Evolutionary conservation across 2,113 vertebrate genomes (phyloP).

Genomic region (Hystrix cristata): DNA sequence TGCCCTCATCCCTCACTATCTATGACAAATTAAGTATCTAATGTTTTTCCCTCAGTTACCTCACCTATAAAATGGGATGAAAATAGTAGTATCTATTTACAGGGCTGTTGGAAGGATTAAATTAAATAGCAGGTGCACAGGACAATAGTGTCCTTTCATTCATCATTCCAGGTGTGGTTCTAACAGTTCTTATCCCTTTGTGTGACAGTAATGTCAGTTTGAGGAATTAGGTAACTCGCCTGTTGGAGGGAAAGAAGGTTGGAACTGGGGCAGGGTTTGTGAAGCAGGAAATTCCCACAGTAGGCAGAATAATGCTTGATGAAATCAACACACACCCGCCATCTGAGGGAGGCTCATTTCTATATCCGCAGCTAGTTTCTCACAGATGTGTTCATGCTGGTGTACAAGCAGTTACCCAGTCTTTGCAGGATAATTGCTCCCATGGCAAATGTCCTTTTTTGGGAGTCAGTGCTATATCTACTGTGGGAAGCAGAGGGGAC

Average conservation of each 20-base stretch:
- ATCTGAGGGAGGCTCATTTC: accelerated
- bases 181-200: neutral
- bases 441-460: accelerated
- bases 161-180: neutral
- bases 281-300: neutral
- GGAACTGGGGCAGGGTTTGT: too few species aligned
- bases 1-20: accelerated
- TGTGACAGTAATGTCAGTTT: neutral
- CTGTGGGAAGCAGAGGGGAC: neutral
- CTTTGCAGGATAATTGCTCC: neutral
- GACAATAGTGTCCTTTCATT: neutral
- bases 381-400: neutral
- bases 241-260: neutral
- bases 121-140: neutral
- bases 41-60: neutral
- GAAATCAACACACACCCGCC: accelerated
- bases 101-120: neutral
- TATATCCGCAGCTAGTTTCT: too few species aligned
- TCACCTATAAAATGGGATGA: neutral
- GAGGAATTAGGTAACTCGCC: neutral
- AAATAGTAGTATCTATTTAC: neutral
- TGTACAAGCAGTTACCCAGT: accelerated
- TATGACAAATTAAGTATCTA: neutral
- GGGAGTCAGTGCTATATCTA: accelerated
- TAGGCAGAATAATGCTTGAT: accelerated